Evolutionary conservation across 1,140 invertebrate species (phyloP).

Genomic region (Papilio aristodemus): DNA sequence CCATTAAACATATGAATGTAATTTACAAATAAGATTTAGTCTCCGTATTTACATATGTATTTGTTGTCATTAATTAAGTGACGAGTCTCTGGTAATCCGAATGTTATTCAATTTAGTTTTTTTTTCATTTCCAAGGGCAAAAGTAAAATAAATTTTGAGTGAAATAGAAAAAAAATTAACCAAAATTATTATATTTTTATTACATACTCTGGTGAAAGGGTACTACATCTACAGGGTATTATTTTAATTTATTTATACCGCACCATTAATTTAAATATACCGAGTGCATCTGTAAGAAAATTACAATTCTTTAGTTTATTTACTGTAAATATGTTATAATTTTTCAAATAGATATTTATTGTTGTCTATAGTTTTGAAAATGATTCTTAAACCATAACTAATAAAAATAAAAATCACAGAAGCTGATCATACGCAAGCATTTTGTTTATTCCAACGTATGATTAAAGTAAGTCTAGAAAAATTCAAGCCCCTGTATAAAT

Average conservation of each 20-base stretch:
- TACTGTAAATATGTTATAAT: constrained; percentile 8
- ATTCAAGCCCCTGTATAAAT: constrained; percentile 71
- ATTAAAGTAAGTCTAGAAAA: constrained; percentile 41
- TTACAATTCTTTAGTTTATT: constrained; percentile 8
- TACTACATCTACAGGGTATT: background rate
- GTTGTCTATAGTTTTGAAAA: background rate
- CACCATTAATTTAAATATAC: constrained; percentile 7
- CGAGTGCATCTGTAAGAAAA: background rate
- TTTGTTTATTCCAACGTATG: constrained; percentile 7
- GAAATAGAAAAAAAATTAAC: background rate
- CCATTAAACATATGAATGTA: constrained; percentile 70
- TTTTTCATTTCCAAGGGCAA: constrained; percentile 13
- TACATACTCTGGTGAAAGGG: background rate
- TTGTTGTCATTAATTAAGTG: constrained; percentile 51
- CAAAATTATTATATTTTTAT: no score
- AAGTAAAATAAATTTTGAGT: background rate
- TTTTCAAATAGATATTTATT: background rate
- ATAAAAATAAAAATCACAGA: constrained; percentile 35
- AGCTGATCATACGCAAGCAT: constrained; percentile 19
- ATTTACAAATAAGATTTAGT: constrained; percentile 77
- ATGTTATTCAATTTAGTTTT: constrained; percentile 43
- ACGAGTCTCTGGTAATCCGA: constrained; percentile 39
- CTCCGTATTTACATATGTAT: constrained; percentile 73
- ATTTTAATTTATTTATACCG: no score
- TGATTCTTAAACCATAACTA: background rate